These are phyloP conservation scores for Drosophila kurseongensis DNA, from an alignment of 1,140 invertebrate genomes.

Conservation along the genomic window DNA sequence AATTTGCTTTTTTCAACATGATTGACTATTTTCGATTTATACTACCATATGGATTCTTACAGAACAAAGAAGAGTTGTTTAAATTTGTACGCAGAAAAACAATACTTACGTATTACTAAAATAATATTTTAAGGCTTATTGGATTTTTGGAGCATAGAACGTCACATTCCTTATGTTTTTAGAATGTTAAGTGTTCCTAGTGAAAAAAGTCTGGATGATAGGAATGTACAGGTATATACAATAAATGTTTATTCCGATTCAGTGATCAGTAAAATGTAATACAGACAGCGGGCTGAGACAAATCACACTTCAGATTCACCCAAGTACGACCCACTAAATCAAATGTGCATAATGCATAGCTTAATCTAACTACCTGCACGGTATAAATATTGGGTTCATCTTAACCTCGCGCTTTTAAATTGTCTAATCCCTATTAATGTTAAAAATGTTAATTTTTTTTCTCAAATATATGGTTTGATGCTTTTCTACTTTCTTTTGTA, in stretches of 20 bases:
- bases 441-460: slow-evolving; percentile 18
- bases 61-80: no score
- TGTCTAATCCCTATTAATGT: slow-evolving; percentile 23
- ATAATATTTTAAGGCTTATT: no score
- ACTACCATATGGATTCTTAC: no score
- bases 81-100: no score
- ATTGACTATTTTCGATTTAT: no score
- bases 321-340: slow-evolving; percentile 7
- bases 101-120: no score
- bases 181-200: no score
- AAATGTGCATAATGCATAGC: slow-evolving; percentile 15
- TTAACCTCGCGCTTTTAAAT: slow-evolving; percentile 1
- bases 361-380: slow-evolving; percentile 25
- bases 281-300: slow-evolving; percentile 11
- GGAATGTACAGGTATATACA: slow-evolving; percentile 17
- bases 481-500: slow-evolving; percentile 36
- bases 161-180: no score
- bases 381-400: slow-evolving; percentile 32
- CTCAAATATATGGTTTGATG: slow-evolving; percentile 5
- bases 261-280: slow-evolving; percentile 40
- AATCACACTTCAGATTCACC: not conserved
- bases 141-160: no score
- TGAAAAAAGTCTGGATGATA: not conserved
- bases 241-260: slow-evolving; percentile 33
- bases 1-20: no score